Evolutionary conservation across 2,888 invertebrate species (phyloP).

Genomic region (Meliscaeva auricollis): DNA sequence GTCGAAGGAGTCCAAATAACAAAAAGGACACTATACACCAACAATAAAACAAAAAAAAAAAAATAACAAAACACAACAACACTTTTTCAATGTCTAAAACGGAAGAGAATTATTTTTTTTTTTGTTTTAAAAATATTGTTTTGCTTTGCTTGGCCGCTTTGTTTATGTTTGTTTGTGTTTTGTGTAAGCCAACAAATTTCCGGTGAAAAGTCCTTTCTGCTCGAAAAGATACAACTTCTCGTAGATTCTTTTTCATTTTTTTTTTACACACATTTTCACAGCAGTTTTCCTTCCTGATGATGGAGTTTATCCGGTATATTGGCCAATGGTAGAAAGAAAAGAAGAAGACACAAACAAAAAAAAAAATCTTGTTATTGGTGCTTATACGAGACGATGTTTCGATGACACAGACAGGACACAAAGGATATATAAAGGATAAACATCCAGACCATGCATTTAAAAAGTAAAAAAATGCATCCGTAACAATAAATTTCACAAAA

Average conservation of each 20-base stretch:
- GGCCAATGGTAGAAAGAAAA: slow-evolving; percentile 9
- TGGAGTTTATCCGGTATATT: slow-evolving; percentile 43
- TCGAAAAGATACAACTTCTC: slow-evolving; percentile 56
- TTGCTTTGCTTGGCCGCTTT: slow-evolving; percentile 27
- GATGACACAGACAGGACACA: slow-evolving; percentile 43
- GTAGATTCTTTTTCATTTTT: slow-evolving; percentile 7
- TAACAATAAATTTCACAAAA: slow-evolving; percentile 60
- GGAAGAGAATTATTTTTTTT: background rate
- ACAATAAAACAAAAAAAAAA: slow-evolving; percentile 25
- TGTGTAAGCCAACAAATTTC: slow-evolving; percentile 68
- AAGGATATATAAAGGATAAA: slow-evolving; percentile 11
- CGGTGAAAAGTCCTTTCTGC: slow-evolving; percentile 47
- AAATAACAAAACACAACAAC: slow-evolving; percentile 20
- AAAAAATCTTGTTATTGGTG: slow-evolving; percentile 5
- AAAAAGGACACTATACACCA: background rate
- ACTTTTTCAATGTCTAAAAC: slow-evolving; percentile 43
- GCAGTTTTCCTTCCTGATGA: slow-evolving; percentile 50
- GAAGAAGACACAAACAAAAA: background rate
- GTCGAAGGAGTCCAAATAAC: slow-evolving; percentile 35
- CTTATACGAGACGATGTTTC: slow-evolving; percentile 6
- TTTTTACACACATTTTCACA: slow-evolving; percentile 43
- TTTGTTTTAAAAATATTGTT: background rate
- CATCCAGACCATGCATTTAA: slow-evolving; percentile 27
- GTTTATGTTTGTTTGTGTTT: slow-evolving; percentile 33
- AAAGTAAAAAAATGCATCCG: slow-evolving; percentile 20